These are phyloP conservation scores for Chloromyia formosa DNA, from an alignment of 2,888 invertebrate genomes.

Conservation along the genomic window DNA sequence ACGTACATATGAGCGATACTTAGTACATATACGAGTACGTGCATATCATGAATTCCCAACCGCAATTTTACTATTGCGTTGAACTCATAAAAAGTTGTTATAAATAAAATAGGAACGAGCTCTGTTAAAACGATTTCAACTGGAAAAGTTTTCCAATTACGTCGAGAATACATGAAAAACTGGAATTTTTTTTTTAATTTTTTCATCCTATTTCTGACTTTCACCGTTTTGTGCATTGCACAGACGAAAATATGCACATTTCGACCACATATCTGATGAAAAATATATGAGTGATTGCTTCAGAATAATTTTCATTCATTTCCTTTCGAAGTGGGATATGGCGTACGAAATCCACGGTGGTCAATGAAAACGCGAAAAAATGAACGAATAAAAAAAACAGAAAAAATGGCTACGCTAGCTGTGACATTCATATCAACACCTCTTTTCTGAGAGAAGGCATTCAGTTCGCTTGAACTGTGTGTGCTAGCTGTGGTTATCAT, in stretches of 20 bases:
- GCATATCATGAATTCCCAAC: background rate
- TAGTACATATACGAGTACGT: too few relatives aligned
- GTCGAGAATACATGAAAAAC: constrained; percentile 23
- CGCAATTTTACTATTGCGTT: background rate
- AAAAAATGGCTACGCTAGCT: background rate
- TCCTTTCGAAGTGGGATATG: constrained; percentile 24
- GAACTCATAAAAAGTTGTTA: constrained; percentile 14
- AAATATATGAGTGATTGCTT: constrained; percentile 37
- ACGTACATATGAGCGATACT: too few relatives aligned
- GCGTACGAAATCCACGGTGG: constrained; percentile 10
- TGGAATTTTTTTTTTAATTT: too few relatives aligned
- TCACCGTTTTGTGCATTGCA: background rate
- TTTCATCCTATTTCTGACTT: too few relatives aligned
- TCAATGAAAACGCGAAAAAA: constrained; percentile 16
- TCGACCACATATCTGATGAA: constrained; percentile 40
- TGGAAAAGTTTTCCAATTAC: constrained; percentile 41
- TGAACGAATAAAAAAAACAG: background rate
- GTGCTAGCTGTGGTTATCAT: constrained; percentile 13
- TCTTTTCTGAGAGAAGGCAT: constrained; percentile 4
- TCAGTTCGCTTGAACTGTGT: background rate
- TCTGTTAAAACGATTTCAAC: constrained; percentile 37
- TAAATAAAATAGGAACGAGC: background rate
- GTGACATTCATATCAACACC: constrained; percentile 5
- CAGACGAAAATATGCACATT: constrained; percentile 3
- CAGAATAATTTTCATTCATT: constrained; percentile 30